Percentiles rank a stretch among this genome's conserved stretches.
Evolutionary conservation across 1,140 invertebrate genomes (phyloP).

Genomic region (Drosophila simulans): DNA sequence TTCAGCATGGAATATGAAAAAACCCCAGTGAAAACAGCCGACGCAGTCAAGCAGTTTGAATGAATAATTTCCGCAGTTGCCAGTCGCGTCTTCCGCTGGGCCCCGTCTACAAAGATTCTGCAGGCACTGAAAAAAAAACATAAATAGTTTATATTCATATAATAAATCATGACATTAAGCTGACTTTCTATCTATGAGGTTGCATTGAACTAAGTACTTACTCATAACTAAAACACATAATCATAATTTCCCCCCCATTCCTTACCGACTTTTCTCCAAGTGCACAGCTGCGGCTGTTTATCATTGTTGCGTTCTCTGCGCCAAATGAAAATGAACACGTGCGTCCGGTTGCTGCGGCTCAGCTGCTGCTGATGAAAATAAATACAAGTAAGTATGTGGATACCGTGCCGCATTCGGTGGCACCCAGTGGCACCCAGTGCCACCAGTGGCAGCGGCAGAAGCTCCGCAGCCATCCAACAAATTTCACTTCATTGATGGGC

Average conservation of each 20-base stretch:
- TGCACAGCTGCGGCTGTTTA: conserved; percentile 66
- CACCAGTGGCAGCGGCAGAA: conserved; percentile 3
- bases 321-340: conserved; percentile 82
- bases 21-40: conserved; percentile 12
- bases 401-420: conserved; percentile 46
- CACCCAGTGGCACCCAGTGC: conserved; percentile 16
- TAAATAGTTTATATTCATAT: too few relatives aligned
- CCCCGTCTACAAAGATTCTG: conserved; percentile 75
- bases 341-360: conserved; percentile 76
- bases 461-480: conserved; percentile 38
- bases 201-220: too few relatives aligned
- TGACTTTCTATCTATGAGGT: too few relatives aligned
- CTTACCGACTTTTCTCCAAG: conserved; percentile 13
- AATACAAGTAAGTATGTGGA: conserved; percentile 40
- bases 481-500: conserved; percentile 79
- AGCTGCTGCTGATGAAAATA: conserved; percentile 53
- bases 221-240: too few relatives aligned
- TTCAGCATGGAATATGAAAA: conserved; percentile 58
- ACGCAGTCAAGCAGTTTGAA: conserved; percentile 64
- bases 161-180: too few relatives aligned
- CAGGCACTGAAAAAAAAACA: conserved; percentile 12
- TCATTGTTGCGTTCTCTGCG: conserved; percentile 75
- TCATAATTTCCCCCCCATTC: neutral
- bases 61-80: conserved; percentile 80
- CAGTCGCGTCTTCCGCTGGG: conserved; percentile 46